These are phyloP conservation scores for Syritta pipiens DNA, from an alignment of 2,888 invertebrate species.

Conservation along the genomic window DNA sequence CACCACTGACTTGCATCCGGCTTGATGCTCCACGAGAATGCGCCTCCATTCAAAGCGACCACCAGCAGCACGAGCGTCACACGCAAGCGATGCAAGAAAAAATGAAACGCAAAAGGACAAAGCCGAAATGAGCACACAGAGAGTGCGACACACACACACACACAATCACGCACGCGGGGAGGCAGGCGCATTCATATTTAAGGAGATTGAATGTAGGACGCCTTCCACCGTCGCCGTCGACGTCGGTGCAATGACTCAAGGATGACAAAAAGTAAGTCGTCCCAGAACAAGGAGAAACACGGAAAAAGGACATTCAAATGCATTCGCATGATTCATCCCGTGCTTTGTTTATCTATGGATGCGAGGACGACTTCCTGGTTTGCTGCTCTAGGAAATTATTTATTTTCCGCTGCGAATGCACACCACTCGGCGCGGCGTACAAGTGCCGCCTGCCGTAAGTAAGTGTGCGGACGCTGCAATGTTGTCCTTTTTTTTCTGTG, in stretches of 20 bases:
- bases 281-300: background rate
- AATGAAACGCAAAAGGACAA: constrained; percentile 36
- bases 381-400: constrained; percentile 46
- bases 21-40: background rate
- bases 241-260: constrained; percentile 53
- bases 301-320: constrained; percentile 50
- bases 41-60: constrained; percentile 1
- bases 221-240: constrained; percentile 9
- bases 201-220: constrained; percentile 34
- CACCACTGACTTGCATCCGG: constrained; percentile 12
- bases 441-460: constrained; percentile 12
- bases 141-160: background rate
- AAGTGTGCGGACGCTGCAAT: constrained; percentile 33
- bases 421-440: background rate
- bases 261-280: constrained; percentile 39
- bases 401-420: constrained; percentile 21
- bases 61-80: constrained; percentile 1
- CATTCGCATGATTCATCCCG: constrained; percentile 54
- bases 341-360: constrained; percentile 53
- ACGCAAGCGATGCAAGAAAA: constrained; percentile 18
- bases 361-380: constrained; percentile 54
- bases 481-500: constrained; percentile 24
- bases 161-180: background rate
- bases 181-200: constrained; percentile 24
- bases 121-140: constrained; percentile 34